A percentile compares a stretch with the other conserved stretches of the same genome.
Conservation (phyloP, 2,888 invertebrate species). For the Cyaniris semiargus region DNA sequence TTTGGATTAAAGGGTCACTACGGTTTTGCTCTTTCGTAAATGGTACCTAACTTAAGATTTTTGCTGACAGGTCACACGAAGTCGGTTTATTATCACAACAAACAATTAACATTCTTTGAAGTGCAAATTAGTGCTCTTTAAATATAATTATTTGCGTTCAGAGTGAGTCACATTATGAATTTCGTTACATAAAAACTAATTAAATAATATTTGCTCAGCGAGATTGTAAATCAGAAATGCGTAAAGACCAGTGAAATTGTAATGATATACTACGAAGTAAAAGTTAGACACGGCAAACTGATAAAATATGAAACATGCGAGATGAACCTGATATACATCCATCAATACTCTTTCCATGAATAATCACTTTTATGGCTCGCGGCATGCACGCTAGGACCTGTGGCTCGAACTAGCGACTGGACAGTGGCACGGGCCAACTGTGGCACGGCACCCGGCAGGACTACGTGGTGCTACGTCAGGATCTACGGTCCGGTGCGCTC, state of each 20-base stretch:
- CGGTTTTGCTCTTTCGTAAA: background rate
- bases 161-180: background rate
- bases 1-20: background rate
- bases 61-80: background rate
- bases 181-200: background rate
- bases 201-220: slow-evolving; percentile 9
- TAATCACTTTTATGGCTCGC: slow-evolving; percentile 20
- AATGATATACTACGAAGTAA: slow-evolving; percentile 27
- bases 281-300: slow-evolving; percentile 24
- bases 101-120: background rate
- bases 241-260: slow-evolving; percentile 29
- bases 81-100: background rate
- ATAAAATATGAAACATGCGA: slow-evolving; percentile 32
- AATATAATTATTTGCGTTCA: background rate
- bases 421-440: background rate
- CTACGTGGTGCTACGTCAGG: slow-evolving; percentile 50
- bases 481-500: slow-evolving; percentile 67
- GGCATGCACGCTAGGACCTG: background rate
- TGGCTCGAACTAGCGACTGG: background rate
- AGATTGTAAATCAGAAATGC: slow-evolving; percentile 27
- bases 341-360: slow-evolving; percentile 50
- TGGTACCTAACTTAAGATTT: background rate
- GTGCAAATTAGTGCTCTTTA: background rate
- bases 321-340: slow-evolving; percentile 67
- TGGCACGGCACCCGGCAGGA: background rate